Percentiles rank a stretch among this genome's conserved stretches.
Conservation (phyloP, 2,888 invertebrate genomes). For the Xestia ashworthii region DNA sequence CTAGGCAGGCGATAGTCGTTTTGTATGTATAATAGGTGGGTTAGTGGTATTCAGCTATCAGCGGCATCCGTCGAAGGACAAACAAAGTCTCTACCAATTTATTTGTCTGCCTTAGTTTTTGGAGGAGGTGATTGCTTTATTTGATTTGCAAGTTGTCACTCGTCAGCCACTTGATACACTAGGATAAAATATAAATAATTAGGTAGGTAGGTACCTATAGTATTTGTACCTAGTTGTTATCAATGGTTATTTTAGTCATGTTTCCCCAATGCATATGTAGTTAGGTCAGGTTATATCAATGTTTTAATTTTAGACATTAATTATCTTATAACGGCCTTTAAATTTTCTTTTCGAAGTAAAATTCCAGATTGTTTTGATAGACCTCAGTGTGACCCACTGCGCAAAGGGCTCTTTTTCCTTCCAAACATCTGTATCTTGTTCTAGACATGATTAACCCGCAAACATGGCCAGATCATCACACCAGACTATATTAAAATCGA, state of each 20-base stretch:
- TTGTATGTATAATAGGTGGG: background rate
- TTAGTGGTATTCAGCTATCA: background rate
- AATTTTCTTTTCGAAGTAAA: background rate
- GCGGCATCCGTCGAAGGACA: too few species aligned
- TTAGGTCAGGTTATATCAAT: background rate
- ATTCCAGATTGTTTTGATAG: background rate
- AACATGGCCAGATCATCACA: background rate
- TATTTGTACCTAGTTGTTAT: background rate
- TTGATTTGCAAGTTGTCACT: background rate
- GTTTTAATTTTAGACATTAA: background rate
- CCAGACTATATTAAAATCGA: background rate
- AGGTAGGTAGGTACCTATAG: too few species aligned
- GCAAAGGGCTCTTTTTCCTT: background rate
- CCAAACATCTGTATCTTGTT: background rate
- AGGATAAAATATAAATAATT: background rate
- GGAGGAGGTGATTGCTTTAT: background rate
- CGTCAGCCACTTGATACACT: background rate
- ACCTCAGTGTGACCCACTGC: background rate
- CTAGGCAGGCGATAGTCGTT: background rate
- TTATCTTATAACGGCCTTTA: too few species aligned
- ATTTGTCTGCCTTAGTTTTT: background rate
- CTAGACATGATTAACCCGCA: background rate
- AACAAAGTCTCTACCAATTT: too few species aligned
- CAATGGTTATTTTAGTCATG: conserved; percentile 8
- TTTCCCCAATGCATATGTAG: background rate